phyloP scores from a whole-genome alignment of 2,113 vertebrate species.

The Emydura subglobosa region DNA sequence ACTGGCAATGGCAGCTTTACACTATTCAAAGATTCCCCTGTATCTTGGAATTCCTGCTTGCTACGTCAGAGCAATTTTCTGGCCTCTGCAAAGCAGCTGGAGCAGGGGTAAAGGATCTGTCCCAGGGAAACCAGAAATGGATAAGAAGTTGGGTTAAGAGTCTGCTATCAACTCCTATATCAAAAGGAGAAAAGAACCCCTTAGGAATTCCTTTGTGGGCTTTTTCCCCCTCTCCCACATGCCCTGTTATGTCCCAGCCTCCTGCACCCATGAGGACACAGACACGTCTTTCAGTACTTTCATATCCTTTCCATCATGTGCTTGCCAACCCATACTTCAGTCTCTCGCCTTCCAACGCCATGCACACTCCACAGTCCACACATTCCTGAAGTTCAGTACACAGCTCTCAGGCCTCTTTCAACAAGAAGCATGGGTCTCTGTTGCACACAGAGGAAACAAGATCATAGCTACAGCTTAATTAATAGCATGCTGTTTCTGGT shows the following conservation, averaged over 20 bases:
- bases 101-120: neutral
- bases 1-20: neutral
- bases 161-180: neutral
- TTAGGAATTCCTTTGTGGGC: neutral
- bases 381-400: constrained; percentile 67
- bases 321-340: constrained; percentile 72
- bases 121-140: neutral
- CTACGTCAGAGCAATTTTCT: neutral
- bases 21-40: neutral
- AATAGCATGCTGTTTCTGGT: neutral
- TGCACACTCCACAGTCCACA: constrained; percentile 68
- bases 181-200: neutral
- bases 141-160: neutral
- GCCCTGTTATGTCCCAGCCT: neutral
- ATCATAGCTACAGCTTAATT: neutral
- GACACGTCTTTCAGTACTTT: constrained; percentile 70
- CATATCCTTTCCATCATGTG: neutral
- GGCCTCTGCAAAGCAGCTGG: neutral
- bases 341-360: constrained; percentile 72
- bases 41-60: accelerated
- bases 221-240: neutral
- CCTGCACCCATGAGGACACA: neutral
- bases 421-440: constrained; percentile 24
- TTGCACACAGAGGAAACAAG: constrained; percentile 46
- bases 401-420: constrained; percentile 55